Evolutionary conservation across 2,888 invertebrate genomes (phyloP).

Genomic region (Dorcus hopei): DNA sequence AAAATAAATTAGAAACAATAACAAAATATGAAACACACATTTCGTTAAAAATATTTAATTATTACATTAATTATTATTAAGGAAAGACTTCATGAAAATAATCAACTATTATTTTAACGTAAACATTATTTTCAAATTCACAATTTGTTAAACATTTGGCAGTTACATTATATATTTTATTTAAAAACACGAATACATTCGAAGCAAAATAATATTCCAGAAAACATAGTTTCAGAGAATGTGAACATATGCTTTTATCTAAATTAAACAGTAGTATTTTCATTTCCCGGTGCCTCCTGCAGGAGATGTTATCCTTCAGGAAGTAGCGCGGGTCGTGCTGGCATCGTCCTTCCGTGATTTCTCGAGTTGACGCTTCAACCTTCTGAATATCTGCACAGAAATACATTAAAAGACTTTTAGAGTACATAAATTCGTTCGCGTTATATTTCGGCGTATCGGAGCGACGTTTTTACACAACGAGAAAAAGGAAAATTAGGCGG

Average conservation of each 20-base stretch:
- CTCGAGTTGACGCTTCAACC: conserved; percentile 12
- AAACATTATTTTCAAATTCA: too few species aligned
- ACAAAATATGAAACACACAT: too few species aligned
- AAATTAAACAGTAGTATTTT: conserved; percentile 58
- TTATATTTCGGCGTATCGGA: conserved; percentile 6
- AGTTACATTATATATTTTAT: too few species aligned
- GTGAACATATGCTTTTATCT: conserved; percentile 56
- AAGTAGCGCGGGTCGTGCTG: conserved; percentile 36
- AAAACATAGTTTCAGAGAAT: conserved; percentile 28
- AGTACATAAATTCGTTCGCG: conserved; percentile 12
- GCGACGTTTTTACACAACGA: background rate
- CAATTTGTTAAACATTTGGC: too few species aligned
- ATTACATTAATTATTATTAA: too few species aligned
- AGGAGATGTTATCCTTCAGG: conserved; percentile 51
- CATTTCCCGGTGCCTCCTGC: conserved; percentile 52
- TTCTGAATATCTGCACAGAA: conserved; percentile 7
- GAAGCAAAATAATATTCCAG: conserved; percentile 16
- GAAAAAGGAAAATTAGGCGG: too few species aligned
- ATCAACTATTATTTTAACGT: too few species aligned
- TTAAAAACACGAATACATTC: background rate
- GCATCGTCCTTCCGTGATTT: conserved; percentile 23
- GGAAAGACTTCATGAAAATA: too few species aligned
- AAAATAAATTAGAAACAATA: too few species aligned
- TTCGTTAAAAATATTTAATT: too few species aligned
- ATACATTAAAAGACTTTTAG: conserved; percentile 14